Percentiles rank a stretch among this genome's conserved stretches.
These are phyloP conservation scores for Morbakka virulenta DNA, from an alignment of 30 jellyfish, hydroid and myxozoan species.

Conservation along the genomic window DNA sequence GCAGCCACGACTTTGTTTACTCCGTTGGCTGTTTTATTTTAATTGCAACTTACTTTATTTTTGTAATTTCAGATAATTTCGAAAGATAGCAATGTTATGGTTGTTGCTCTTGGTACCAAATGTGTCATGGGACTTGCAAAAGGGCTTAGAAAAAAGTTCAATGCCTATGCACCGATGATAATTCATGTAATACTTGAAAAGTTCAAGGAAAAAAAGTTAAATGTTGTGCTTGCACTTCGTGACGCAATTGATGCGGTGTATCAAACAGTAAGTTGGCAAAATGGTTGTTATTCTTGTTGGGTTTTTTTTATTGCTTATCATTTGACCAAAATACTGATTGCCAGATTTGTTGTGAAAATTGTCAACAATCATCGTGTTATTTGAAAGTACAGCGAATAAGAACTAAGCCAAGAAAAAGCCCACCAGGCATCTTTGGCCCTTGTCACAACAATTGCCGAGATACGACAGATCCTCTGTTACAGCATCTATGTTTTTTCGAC, in stretches of 20 bases:
- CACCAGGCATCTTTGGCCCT: too few species aligned
- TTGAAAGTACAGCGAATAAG: too few species aligned
- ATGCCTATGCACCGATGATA: constrained; percentile 82
- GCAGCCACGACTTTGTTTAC: background rate
- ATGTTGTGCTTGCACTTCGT: constrained; percentile 82
- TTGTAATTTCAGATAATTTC: constrained; percentile 62
- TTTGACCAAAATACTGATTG: too few species aligned
- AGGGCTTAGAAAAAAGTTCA: constrained; percentile 88
- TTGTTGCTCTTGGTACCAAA: constrained; percentile 86
- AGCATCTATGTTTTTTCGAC: too few species aligned
- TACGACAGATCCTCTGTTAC: too few species aligned
- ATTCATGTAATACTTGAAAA: constrained; percentile 81
- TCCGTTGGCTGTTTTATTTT: too few species aligned
- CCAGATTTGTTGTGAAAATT: too few species aligned
- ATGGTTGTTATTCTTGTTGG: background rate
- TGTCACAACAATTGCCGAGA: too few species aligned
- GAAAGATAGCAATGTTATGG: constrained; percentile 86
- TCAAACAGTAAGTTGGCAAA: constrained; percentile 66
- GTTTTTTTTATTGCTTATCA: too few species aligned
- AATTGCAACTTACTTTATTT: background rate
- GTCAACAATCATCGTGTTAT: too few species aligned
- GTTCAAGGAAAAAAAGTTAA: constrained; percentile 91
- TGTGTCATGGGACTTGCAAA: constrained; percentile 93
- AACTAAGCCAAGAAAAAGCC: too few species aligned
- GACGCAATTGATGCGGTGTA: constrained; percentile 95